A percentile compares a stretch with the other conserved stretches of the same genome.
phyloP scores from a whole-genome alignment of 1,140 invertebrate genomes.

The Zeugodacus cucurbitae region DNA sequence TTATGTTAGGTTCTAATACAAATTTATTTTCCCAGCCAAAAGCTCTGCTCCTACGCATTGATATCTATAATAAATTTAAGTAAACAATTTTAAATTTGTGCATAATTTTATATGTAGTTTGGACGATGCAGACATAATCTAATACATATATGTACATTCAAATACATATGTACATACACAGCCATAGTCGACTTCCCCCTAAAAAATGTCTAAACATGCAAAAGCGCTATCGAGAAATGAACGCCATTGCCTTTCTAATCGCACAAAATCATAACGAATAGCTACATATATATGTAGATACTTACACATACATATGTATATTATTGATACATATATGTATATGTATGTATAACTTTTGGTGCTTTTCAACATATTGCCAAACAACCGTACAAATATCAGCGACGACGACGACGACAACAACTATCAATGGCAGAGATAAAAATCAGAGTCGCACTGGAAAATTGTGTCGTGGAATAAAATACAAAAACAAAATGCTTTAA shows the following conservation, averaged over 20 bases:
- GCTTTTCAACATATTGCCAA: neutral
- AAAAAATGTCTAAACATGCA: neutral
- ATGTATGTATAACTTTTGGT: neutral
- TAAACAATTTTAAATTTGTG: too few relatives aligned
- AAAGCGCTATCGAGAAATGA: neutral
- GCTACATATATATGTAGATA: neutral
- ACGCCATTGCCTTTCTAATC: conserved; percentile 16
- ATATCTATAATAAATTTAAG: too few relatives aligned
- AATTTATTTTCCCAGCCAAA: too few relatives aligned
- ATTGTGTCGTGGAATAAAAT: conserved; percentile 31
- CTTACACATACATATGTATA: neutral
- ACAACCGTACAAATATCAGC: neutral
- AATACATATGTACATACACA: neutral
- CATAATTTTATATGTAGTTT: too few relatives aligned
- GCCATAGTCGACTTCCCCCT: neutral
- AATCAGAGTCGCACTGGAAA: conserved; percentile 38
- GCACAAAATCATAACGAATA: neutral
- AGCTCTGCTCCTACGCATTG: too few relatives aligned
- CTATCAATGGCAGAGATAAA: conserved; percentile 17
- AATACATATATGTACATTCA: too few relatives aligned
- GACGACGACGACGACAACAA: neutral
- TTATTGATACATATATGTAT: too few relatives aligned
- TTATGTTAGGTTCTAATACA: too few relatives aligned
- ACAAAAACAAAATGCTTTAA: neutral
- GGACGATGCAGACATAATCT: too few relatives aligned